Base-by-base conservation (phyloP, 2,888 invertebrate genomes). In the Diaphora mendica region DNA sequence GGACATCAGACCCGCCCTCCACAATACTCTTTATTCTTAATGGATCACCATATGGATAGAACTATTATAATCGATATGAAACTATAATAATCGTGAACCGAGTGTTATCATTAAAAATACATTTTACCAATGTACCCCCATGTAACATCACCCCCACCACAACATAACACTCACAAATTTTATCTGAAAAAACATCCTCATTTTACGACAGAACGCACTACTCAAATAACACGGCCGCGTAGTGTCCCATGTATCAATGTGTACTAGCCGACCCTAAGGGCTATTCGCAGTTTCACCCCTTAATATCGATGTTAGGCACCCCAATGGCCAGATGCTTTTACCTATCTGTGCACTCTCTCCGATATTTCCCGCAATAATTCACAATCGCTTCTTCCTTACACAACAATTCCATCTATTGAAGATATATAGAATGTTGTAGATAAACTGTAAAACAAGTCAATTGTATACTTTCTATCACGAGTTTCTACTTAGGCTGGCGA, bases 341-440 rank as follows among this genome's bases (percentile, higher is more conserved):
- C 88, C 88, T 86, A 85, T 84, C 82, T 81, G 67, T 79, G 82
- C 82, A 78, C 80, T 76, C 82, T 79, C 82, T 77, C 85, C 90
- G 89, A 91, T 91, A 87, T 85, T 84, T 84, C 84, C 77, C 67
- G 85, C 87, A 86, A 91, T 92, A 92, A 91, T 87, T 92, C 92
- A 91, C 89, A 91, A 91, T 91, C 88, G 89, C 85, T 81, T 91
- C 91, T 90, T 90, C 89, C 89, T 88, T 87, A 90, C 89, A 91
- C 90, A 91, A 91, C 91, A 90, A 89, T 91, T 86, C 89, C 89
- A 91, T 91, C 88, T 87, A 89, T 86, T 80, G 84, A 64, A 81
- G 81, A 82, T 80, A 75, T 76, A 82, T 79, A 77, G 66, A 74
- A 78, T 82, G 85, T 81, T 75, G 75, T 70, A 62, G 82, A 15